Base-by-base conservation (phyloP, 2,888 invertebrate species). In the Drosophila anceps region DNA sequence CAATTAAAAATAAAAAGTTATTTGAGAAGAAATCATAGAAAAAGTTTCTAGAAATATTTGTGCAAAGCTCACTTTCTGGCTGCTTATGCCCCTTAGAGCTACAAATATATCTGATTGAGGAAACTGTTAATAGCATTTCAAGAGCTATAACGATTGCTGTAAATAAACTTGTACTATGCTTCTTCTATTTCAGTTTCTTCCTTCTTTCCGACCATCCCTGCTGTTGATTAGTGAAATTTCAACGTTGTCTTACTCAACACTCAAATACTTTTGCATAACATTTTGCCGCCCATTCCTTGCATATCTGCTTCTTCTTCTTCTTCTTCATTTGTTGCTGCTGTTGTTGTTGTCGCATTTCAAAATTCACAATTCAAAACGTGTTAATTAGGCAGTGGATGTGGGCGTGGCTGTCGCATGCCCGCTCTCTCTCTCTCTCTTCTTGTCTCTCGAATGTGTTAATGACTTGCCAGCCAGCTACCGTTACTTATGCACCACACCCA, bases 351-450 rank as follows among this genome's bases (percentile, higher is more conserved):
- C 73, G 69, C 88, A 88, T 83, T 83, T 83, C 87, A 84, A 90
- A 90, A 87, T 90, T 87, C 87, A 90, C 87, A 87, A 87, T 87
- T 87, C 89, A 87, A 87, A 89, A 89, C 81, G 87, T 87, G 87
- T 87, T 87, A 87, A 87, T 87, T 87, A 87, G 90, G 89, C 87
- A 65, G 65, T 62, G 69, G 80, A 72, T 53, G 73, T 82, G 66
- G 64, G 81, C 63, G 62, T 65, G 73, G 63, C 64, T 27, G 58
- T 53, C 35, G 27, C 29, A 7, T 1, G 1, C 15, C 8, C 24
- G 4, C 33, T 2, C 7, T 12, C 50, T 7, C 18, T 6, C 50
- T 1, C 18, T 13, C 50, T 12, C 50, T 15, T 51, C 51, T 15
- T 61, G 51, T 24, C 53, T 60, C 71, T 67, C 80, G 83, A 88